phyloP scores from a whole-genome alignment of 2,797 vertebrate species.

The Lateolabrax maculatus region DNA sequence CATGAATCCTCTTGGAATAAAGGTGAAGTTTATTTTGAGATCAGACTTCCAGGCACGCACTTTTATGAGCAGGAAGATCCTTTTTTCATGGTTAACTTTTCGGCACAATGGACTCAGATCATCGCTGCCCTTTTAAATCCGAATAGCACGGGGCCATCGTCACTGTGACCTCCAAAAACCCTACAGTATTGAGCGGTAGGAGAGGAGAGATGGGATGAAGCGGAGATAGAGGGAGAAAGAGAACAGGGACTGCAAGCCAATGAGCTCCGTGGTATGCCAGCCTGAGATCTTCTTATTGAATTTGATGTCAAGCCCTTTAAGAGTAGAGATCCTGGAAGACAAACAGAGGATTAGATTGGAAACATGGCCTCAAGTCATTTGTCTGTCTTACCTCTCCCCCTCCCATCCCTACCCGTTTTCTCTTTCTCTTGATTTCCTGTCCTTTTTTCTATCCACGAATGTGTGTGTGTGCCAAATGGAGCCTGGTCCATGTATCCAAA shows the following conservation, averaged over 20 bases:
- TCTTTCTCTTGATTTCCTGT: slow-evolving; percentile 48
- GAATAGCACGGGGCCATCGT: slow-evolving; percentile 45
- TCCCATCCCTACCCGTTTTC: slow-evolving; percentile 38
- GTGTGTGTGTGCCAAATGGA: slow-evolving; percentile 45
- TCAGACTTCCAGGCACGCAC: not conserved
- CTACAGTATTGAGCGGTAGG: slow-evolving; percentile 54
- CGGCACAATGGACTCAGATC: slow-evolving; percentile 39
- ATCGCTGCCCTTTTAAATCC: slow-evolving; percentile 65
- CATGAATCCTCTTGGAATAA: not conserved
- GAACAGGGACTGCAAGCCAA: slow-evolving; percentile 68
- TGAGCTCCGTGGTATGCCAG: slow-evolving; percentile 65
- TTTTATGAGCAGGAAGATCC: slow-evolving; percentile 17
- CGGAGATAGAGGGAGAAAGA: slow-evolving; percentile 42
- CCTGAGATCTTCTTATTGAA: slow-evolving; percentile 78
- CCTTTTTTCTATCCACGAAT: slow-evolving; percentile 22
- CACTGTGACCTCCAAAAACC: slow-evolving; percentile 65
- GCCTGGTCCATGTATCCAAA: slow-evolving; percentile 58
- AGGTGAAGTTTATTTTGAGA: slow-evolving; percentile 17
- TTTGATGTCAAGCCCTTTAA: slow-evolving; percentile 81
- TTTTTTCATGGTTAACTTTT: slow-evolving; percentile 40
- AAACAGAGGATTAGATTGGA: slow-evolving; percentile 83
- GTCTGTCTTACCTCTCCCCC: slow-evolving; percentile 62
- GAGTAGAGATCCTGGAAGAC: slow-evolving; percentile 78
- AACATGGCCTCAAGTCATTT: slow-evolving; percentile 75
- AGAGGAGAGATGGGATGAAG: slow-evolving; percentile 52